A percentile compares a stretch with the other conserved stretches of the same genome.
Conservation (phyloP, 37 sponge, comb jelly and placozoan species). For the Hormiphora californensis region DNA sequence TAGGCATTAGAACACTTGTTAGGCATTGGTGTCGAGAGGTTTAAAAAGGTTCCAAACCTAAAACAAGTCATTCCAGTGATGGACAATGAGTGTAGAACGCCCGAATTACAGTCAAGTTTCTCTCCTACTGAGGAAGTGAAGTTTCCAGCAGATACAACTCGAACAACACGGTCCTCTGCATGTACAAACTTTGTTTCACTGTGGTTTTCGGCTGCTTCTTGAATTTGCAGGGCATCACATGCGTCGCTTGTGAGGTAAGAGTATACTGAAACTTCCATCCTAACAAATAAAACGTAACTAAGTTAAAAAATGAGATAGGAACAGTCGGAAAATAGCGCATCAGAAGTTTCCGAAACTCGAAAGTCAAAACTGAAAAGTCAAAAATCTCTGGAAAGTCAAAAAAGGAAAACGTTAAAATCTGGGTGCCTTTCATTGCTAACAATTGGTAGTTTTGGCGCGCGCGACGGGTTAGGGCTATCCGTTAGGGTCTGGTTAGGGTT, state of each 20-base stretch:
- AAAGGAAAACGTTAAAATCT: not conserved
- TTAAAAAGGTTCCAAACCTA: not conserved
- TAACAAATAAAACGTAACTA: not conserved
- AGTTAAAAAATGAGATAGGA: too few species aligned
- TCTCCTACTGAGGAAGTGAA: not conserved
- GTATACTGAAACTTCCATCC: not conserved
- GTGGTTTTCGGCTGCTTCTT: not conserved
- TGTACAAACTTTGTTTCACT: not conserved
- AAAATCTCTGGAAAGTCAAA: too few species aligned
- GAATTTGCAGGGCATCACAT: not conserved
- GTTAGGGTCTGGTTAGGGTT: too few species aligned
- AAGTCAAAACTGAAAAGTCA: too few species aligned
- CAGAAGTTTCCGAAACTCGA: too few species aligned
- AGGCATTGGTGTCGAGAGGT: not conserved
- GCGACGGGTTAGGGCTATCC: too few species aligned
- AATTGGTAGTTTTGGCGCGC: not conserved
- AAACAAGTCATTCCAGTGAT: slow-evolving; percentile 52
- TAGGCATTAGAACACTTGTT: not conserved
- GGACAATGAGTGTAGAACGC: not conserved
- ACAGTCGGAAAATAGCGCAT: too few species aligned
- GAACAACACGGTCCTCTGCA: slow-evolving; percentile 6
- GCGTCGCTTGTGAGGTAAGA: not conserved
- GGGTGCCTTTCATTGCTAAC: not conserved
- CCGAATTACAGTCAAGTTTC: not conserved
- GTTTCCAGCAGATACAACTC: not conserved